A percentile compares a stretch with the other conserved stretches of the same genome.
Evolutionary conservation across 2,888 invertebrate genomes (phyloP).

Genomic region (Drosophila neonasuta): DNA sequence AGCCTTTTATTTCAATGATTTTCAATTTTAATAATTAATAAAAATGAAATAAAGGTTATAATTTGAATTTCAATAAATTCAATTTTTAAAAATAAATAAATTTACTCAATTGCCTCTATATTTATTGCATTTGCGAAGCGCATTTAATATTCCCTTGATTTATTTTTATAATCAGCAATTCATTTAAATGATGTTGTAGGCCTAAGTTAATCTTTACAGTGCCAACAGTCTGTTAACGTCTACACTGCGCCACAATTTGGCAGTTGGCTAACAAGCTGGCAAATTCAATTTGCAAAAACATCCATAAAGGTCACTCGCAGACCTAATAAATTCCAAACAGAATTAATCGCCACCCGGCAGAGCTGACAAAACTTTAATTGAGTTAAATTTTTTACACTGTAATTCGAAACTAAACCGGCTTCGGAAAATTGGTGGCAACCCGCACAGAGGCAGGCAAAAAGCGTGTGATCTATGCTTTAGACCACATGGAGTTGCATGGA

Average conservation of each 20-base stretch:
- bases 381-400: conserved; percentile 49
- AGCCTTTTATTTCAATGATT: too few species aligned
- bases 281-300: conserved; percentile 51
- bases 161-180: not conserved
- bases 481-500: conserved; percentile 7
- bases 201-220: conserved; percentile 29
- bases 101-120: too few species aligned
- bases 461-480: conserved; percentile 19
- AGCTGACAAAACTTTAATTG: conserved; percentile 65
- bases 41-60: too few species aligned
- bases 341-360: conserved; percentile 44
- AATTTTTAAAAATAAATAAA: too few species aligned
- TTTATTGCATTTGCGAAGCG: not conserved
- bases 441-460: not conserved
- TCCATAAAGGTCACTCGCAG: conserved; percentile 48
- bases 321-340: conserved; percentile 44
- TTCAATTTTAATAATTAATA: too few species aligned
- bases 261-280: conserved; percentile 26
- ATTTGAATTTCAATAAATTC: too few species aligned
- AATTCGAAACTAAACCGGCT: conserved; percentile 59
- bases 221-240: conserved; percentile 24
- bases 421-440: not conserved
- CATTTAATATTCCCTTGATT: not conserved
- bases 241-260: conserved; percentile 22
- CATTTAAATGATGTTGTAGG: not conserved